Evolutionary conservation across 2,888 invertebrate genomes (phyloP).

Genomic region (Lacanobia wlatinum): DNA sequence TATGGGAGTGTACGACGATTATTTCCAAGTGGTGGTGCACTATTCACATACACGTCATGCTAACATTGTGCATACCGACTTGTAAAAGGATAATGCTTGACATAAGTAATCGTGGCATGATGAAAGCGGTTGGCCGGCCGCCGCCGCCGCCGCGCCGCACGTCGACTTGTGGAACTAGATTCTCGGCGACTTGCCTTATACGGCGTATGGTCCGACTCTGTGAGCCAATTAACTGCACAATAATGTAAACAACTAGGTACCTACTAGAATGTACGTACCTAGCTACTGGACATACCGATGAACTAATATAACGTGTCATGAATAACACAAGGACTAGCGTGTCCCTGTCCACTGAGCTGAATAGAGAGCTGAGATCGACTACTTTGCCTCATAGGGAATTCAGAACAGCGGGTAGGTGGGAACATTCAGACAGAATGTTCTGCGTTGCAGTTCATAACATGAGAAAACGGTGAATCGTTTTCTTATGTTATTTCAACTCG

Average conservation of each 20-base stretch:
- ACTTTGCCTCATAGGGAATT: not conserved
- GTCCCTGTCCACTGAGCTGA: slow-evolving; percentile 15
- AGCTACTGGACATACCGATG: slow-evolving; percentile 58
- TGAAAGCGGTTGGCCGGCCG: slow-evolving; percentile 74
- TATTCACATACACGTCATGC: slow-evolving; percentile 36
- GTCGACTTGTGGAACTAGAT: slow-evolving; percentile 76
- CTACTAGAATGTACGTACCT: slow-evolving; percentile 60
- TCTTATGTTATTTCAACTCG: not conserved
- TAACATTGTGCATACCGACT: slow-evolving; percentile 48
- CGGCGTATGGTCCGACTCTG: slow-evolving; percentile 77
- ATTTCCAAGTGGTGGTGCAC: slow-evolving; percentile 34
- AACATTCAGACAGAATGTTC: not conserved
- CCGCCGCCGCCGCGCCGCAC: slow-evolving; percentile 58
- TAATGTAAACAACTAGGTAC: slow-evolving; percentile 73
- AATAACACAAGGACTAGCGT: slow-evolving; percentile 40
- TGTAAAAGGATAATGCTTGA: slow-evolving; percentile 65
- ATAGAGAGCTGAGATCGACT: slow-evolving; percentile 5
- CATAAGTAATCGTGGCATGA: slow-evolving; percentile 69
- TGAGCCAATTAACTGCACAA: slow-evolving; percentile 80
- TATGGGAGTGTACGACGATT: slow-evolving; percentile 27
- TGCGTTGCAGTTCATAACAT: not conserved
- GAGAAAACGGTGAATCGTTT: not conserved
- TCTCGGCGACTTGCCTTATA: slow-evolving; percentile 82
- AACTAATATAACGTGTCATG: slow-evolving; percentile 56
- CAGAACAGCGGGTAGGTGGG: slow-evolving; percentile 1